Base-by-base conservation (phyloP, 2,797 vertebrate species). In the Sebastes flavidus region DNA sequence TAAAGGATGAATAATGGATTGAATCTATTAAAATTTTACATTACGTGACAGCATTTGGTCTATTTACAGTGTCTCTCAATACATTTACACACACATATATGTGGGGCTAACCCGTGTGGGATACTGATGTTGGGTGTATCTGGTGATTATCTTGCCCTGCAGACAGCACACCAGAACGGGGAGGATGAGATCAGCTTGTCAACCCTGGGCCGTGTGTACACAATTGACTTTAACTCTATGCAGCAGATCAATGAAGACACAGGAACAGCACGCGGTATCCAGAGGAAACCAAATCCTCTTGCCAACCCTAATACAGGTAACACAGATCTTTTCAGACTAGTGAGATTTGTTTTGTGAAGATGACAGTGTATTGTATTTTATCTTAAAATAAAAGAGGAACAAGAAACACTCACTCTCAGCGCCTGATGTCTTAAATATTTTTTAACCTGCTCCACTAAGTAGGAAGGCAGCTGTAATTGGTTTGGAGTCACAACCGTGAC, bases 201-300 rank as follows among this genome's bases (percentile, higher is more conserved):
- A 80, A 99, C 99, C 0, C 96, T 99, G 86, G 99, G 99, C 72
- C 98, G 98, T 92, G 99, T 99, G 94, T 99, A 99, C 95, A 99
- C 99, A 92, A 99, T 99, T 95, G 99, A 99, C 96, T 99, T 99
- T 96, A 99, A 99, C 95, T 99, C 99, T 98, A 99, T 99, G 99
- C 99, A 99, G 98, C 99, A 99, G 97, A 99, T 99, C 93, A 99
- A 99, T 93, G 99, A 99, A 95, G 98, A 99, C 95, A 99, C 99
- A 85, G 99, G 99, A 96, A 99, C 99, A 88, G 99, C 99, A 87
- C 98, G 99, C 80, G 98, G 98, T 87, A 99, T 99, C 96, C 99
- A 99, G 97, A 98, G 98, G 95, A 99, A 99, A 96, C 98, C 99
- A 89, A 99, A 99, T 94, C 99, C 98, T 91, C 95, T 99, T 91